Percentiles rank a stretch among this genome's conserved stretches.
These are phyloP conservation scores for Bujurquina vittata DNA, from an alignment of 2,113 vertebrate genomes.

Conservation along the genomic window DNA sequence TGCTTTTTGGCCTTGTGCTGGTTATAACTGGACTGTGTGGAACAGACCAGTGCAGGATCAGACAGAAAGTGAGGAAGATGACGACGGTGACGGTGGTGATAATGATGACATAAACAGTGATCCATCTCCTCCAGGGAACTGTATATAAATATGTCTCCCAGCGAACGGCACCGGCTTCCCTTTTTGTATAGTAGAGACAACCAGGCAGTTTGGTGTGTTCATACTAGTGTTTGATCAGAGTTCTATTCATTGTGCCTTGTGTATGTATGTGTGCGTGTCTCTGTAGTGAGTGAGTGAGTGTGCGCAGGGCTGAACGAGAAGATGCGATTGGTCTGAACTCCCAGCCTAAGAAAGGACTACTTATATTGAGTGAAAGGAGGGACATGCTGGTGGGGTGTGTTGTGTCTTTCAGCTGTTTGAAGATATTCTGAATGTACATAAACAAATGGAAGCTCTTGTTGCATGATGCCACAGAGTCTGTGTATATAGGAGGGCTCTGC, in stretches of 20 bases:
- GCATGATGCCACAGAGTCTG: slow-evolving; percentile 99
- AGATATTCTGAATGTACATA: slow-evolving; percentile 97
- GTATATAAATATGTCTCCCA: slow-evolving; percentile 69
- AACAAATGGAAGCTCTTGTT: slow-evolving; percentile 94
- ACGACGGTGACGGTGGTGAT: slow-evolving; percentile 15
- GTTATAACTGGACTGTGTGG: slow-evolving; percentile 60
- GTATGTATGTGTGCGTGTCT: slow-evolving; percentile 81
- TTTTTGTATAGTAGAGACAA: slow-evolving; percentile 82
- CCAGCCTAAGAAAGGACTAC: slow-evolving; percentile 66
- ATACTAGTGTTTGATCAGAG: slow-evolving; percentile 94
- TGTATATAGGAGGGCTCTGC: slow-evolving; percentile 99
- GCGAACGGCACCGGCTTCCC: slow-evolving; percentile 54
- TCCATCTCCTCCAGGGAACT: slow-evolving; percentile 69
- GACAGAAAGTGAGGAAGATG: slow-evolving; percentile 53
- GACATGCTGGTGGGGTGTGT: slow-evolving; percentile 83
- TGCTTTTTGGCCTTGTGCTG: slow-evolving; percentile 65
- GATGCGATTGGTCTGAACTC: slow-evolving; percentile 78
- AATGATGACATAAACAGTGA: slow-evolving; percentile 44
- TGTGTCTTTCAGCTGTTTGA: slow-evolving; percentile 91
- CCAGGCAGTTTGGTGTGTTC: slow-evolving; percentile 86
- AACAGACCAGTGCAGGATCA: slow-evolving; percentile 48
- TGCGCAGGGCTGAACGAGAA: slow-evolving; percentile 46
- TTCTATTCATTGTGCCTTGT: slow-evolving; percentile 99
- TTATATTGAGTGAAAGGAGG: slow-evolving; percentile 61
- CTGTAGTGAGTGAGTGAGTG: slow-evolving; percentile 49